phyloP scores from a whole-genome alignment of 2,888 invertebrate species.

The Sericinus montela region DNA sequence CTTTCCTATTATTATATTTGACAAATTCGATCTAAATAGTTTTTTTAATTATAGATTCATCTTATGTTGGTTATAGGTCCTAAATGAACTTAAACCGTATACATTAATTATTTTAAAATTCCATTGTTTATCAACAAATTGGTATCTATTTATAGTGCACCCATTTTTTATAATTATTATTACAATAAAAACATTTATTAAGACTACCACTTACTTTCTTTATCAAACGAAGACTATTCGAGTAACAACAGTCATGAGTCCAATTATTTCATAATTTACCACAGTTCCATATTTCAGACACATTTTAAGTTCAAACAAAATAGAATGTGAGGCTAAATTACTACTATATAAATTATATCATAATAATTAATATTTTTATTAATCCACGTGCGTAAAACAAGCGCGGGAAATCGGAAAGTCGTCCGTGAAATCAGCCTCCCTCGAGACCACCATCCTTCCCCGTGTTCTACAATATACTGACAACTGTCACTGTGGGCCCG shows the following conservation, averaged over 20 bases:
- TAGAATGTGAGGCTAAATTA: background rate
- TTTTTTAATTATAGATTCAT: too few species aligned
- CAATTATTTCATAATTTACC: constrained; percentile 20
- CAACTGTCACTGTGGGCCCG: constrained; percentile 57
- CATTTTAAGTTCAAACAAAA: background rate
- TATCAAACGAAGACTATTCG: constrained; percentile 49
- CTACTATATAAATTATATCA: background rate
- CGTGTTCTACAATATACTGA: constrained; percentile 60
- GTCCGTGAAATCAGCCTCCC: constrained; percentile 46
- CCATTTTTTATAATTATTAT: too few species aligned
- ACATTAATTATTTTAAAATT: too few species aligned
- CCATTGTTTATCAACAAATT: too few species aligned
- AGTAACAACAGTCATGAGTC: constrained; percentile 61
- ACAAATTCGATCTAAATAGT: too few species aligned
- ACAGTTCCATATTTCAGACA: constrained; percentile 14
- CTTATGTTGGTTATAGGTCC: too few species aligned
- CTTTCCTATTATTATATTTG: too few species aligned
- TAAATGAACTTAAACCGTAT: too few species aligned
- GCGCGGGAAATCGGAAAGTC: constrained; percentile 63
- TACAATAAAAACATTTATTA: too few species aligned
- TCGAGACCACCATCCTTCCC: constrained; percentile 63
- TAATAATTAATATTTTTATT: background rate
- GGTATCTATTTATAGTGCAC: too few species aligned
- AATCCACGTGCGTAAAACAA: constrained; percentile 22
- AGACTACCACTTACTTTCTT: constrained; percentile 51